A percentile compares a stretch with the other conserved stretches of the same genome.
Evolutionary conservation across 2,113 vertebrate species (phyloP).

Genomic region (Cololabis saira): DNA sequence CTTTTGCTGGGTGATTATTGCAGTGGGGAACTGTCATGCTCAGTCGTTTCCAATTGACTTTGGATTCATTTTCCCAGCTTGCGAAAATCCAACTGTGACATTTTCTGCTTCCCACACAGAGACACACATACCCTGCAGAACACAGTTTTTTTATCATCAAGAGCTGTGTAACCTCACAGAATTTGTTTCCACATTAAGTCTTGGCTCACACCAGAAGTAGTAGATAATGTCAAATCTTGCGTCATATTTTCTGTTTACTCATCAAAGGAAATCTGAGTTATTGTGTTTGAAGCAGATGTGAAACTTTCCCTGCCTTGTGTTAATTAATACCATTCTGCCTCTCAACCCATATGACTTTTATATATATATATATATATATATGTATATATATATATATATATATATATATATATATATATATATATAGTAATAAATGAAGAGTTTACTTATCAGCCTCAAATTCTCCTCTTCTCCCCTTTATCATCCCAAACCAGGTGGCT

Average conservation of each 20-base stretch:
- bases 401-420: no score
- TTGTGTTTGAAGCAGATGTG: constrained; percentile 45
- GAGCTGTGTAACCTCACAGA: constrained; percentile 1
- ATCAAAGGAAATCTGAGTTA: constrained; percentile 17
- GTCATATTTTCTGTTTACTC: constrained; percentile 3
- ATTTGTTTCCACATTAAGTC: constrained; percentile 17
- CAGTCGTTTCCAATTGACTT: constrained; percentile 27
- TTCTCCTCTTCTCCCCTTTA: constrained; percentile 57
- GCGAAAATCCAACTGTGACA: constrained; percentile 23
- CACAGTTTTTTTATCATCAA: constrained; percentile 1
- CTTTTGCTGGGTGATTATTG: constrained; percentile 39
- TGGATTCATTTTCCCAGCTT: constrained; percentile 31
- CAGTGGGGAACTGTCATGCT: constrained; percentile 23
- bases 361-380: no score
- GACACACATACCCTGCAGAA: background rate
- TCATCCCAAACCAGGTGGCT: constrained; percentile 76
- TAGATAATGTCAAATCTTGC: constrained; percentile 11
- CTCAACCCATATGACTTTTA: constrained; percentile 39
- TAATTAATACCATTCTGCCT: constrained; percentile 35
- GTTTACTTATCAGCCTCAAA: constrained; percentile 43
- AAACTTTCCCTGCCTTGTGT: constrained; percentile 27
- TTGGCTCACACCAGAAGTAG: constrained; percentile 4
- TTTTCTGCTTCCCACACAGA: constrained; percentile 13
- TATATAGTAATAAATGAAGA: constrained; percentile 36
- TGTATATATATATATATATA: no score